Conservation (phyloP, 2,888 invertebrate genomes). For the Ypsolopha scabrella region DNA sequence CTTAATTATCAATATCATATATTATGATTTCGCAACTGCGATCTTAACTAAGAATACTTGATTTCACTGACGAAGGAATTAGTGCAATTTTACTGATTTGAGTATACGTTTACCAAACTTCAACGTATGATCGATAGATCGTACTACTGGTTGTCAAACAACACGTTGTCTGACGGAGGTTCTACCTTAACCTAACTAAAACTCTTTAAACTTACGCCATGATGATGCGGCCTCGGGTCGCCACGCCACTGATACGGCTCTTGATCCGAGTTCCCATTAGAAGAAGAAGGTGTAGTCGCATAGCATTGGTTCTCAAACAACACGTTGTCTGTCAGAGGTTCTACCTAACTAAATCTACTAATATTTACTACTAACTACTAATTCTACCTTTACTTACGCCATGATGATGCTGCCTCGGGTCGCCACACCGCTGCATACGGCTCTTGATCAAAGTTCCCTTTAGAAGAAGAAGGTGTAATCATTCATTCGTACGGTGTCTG, state of each 20-base stretch:
- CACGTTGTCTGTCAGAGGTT: constrained; percentile 77
- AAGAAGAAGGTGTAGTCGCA: constrained; percentile 91
- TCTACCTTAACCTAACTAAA: not conserved
- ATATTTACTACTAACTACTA: too few relatives aligned
- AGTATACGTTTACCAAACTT: too few relatives aligned
- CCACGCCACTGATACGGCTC: constrained; percentile 76
- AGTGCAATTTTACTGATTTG: too few relatives aligned
- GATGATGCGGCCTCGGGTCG: constrained; percentile 73
- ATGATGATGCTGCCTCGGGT: constrained; percentile 75
- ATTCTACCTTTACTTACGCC: too few relatives aligned
- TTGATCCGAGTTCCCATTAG: constrained; percentile 92
- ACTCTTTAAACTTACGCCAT: constrained; percentile 52
- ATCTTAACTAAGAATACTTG: too few relatives aligned
- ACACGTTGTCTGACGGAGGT: not conserved
- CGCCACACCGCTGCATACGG: constrained; percentile 71
- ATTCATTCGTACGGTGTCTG: too few relatives aligned
- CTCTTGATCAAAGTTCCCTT: constrained; percentile 91
- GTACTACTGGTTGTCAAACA: not conserved
- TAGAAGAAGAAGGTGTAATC: constrained; percentile 93
- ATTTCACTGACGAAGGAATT: too few relatives aligned
- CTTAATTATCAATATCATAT: too few relatives aligned
- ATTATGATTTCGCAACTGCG: too few relatives aligned
- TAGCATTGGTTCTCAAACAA: not conserved
- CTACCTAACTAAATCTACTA: constrained; percentile 68
- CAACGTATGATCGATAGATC: too few relatives aligned